These are phyloP conservation scores for Clavelina lepadiformis DNA, from an alignment of 23 tunicate species.

Conservation along the genomic window DNA sequence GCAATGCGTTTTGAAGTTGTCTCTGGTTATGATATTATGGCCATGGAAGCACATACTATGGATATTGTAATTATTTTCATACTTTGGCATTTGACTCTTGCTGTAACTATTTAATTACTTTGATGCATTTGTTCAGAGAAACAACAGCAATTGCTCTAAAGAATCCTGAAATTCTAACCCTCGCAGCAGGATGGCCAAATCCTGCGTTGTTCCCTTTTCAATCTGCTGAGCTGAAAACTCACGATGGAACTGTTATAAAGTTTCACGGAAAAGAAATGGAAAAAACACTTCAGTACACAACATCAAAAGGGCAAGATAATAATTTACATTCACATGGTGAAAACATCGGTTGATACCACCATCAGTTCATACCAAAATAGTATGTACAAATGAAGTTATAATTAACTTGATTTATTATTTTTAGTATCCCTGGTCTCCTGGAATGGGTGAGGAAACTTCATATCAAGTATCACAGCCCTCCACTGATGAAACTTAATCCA, in stretches of 20 bases:
- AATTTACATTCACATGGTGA: no score
- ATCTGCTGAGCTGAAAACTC: conserved; percentile 34
- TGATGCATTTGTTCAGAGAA: conserved; percentile 22
- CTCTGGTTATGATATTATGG: background rate
- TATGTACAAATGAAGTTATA: no score
- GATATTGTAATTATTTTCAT: no score
- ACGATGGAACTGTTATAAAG: conserved; percentile 38
- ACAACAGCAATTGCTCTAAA: conserved; percentile 41
- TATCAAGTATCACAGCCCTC: conserved; percentile 60
- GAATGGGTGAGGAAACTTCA: conserved; percentile 55
- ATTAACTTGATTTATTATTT: background rate
- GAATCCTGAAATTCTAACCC: conserved; percentile 72
- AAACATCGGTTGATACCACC: background rate
- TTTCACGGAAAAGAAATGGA: conserved; percentile 57
- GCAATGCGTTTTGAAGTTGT: no score
- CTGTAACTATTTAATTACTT: no score
- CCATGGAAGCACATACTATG: background rate
- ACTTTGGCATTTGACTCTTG: no score
- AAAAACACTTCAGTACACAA: conserved; percentile 76
- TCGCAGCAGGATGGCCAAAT: conserved; percentile 88
- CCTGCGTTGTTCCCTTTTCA: conserved; percentile 71
- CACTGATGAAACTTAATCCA: conserved; percentile 11
- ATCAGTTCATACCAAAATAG: background rate
- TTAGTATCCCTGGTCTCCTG: conserved; percentile 40
- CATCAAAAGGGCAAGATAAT: conserved; percentile 41